Base-by-base conservation (phyloP, 2,888 invertebrate genomes). In the Myopa testacea region DNA sequence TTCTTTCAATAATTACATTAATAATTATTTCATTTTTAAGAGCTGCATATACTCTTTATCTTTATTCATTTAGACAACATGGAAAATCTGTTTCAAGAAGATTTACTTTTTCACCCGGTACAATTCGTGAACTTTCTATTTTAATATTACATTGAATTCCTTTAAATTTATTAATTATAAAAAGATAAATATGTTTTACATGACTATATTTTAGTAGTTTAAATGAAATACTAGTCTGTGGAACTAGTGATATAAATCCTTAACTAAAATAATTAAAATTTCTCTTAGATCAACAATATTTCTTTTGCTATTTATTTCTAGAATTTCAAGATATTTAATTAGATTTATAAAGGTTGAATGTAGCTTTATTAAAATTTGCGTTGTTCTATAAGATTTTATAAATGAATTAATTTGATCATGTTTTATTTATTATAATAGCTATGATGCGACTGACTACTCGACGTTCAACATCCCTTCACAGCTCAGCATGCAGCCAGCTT, bases 151-250 rank as follows among this genome's bases (percentile, higher is more conserved):
- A 93, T n/a, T n/a, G n/a, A n/a, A n/a, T n/a, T n/a, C n/a, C n/a
- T n/a, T n/a, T 93, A 90, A 93, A 92, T 92, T 86, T 93, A 83
- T 86, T 92, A 87, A 87, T 93, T 90, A 88, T 93, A 86, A 91
- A 91, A 82, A 87, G 91, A 84, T 91, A 91, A 86, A 89, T 88
- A 84, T 86, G 89, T 86, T 85, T 90, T 86, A 88, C 91, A 87
- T 91, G 90, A 86, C 88, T 91, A 88, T 90, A 90, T 88, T 89
- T 92, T 92, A 91, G 91, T 90, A 93, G 93, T 91, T 93, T 93
- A 92, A 92, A 69, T 82, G 92, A 92, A 93, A 93, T 91, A 89
- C 91, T 92, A 91, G 92, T 92, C 93, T 93, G 92, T 93, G 92
- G 91, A 84, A 78, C 92, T 91, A 92, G 90, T 89, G 90, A 92